Evolutionary conservation across 2,888 invertebrate species (phyloP).

Genomic region (Tromatobia lineatoria): DNA sequence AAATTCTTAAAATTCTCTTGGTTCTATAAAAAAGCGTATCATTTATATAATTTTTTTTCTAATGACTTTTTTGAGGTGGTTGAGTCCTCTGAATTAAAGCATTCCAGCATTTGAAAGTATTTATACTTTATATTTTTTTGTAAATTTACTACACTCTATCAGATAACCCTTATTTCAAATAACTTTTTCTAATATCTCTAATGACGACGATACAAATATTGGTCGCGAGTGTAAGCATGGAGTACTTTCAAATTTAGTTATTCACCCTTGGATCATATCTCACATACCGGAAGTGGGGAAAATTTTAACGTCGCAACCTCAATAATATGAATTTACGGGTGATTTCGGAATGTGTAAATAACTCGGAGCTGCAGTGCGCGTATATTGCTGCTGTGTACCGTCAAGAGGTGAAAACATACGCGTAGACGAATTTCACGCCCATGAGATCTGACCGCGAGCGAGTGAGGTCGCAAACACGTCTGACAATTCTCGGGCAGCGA

Average conservation of each 20-base stretch:
- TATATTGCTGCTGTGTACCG: background rate
- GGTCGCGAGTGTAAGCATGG: too few species aligned
- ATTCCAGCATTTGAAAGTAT: too few species aligned
- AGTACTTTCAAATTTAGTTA: background rate
- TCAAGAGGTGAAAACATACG: conserved; percentile 30
- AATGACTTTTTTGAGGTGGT: too few species aligned
- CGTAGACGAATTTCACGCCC: conserved; percentile 30
- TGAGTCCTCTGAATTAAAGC: too few species aligned
- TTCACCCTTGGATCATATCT: background rate
- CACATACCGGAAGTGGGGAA: background rate
- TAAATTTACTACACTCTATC: too few species aligned
- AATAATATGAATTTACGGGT: background rate
- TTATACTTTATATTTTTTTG: conserved; percentile 14
- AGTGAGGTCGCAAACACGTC: conserved; percentile 32
- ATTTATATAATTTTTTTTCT: too few species aligned
- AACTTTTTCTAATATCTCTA: too few species aligned
- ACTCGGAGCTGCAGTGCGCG: background rate
- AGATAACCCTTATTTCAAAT: too few species aligned
- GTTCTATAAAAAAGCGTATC: too few species aligned
- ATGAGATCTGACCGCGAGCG: conserved; percentile 27
- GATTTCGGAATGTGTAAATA: conserved; percentile 2
- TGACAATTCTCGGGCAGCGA: conserved; percentile 25
- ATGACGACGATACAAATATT: too few species aligned
- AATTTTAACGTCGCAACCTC: background rate
- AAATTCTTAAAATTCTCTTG: too few species aligned